phyloP scores from a whole-genome alignment of 1,140 invertebrate species.

The Tetraneura akinire region DNA sequence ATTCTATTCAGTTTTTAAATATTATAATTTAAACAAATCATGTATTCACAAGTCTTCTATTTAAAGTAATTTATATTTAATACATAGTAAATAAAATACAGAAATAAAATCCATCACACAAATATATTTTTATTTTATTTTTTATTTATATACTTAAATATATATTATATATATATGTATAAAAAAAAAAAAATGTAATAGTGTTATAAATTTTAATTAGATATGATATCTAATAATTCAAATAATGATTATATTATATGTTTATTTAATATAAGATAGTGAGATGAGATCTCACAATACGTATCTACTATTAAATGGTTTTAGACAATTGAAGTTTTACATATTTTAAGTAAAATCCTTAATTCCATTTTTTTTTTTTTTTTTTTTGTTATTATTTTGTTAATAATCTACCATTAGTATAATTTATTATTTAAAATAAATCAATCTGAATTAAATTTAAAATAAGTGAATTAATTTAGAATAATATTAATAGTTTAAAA shows the following conservation, averaged over 20 bases:
- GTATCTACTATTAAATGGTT: background rate
- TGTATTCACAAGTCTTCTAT: background rate
- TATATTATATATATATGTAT: no score
- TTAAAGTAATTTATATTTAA: slow-evolving; percentile 9
- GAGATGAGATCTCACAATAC: background rate
- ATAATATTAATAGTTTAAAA: no score
- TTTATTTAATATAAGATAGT: background rate
- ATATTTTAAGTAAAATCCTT: background rate
- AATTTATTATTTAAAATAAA: background rate
- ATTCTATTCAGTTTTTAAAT: background rate
- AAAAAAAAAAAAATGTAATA: no score
- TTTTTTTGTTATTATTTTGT: background rate
- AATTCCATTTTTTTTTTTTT: background rate
- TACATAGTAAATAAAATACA: background rate
- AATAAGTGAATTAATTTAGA: background rate
- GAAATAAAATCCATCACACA: slow-evolving; percentile 30
- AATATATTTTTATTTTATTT: background rate
- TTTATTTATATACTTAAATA: background rate
- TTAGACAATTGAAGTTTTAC: background rate
- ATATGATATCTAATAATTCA: background rate
- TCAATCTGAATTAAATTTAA: background rate
- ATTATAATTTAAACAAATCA: background rate
- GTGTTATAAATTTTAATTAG: background rate
- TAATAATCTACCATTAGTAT: background rate
- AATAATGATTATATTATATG: background rate